Base-by-base conservation (phyloP, 2,113 vertebrate species). In the Gnathonemus echidnorhynchus region DNA sequence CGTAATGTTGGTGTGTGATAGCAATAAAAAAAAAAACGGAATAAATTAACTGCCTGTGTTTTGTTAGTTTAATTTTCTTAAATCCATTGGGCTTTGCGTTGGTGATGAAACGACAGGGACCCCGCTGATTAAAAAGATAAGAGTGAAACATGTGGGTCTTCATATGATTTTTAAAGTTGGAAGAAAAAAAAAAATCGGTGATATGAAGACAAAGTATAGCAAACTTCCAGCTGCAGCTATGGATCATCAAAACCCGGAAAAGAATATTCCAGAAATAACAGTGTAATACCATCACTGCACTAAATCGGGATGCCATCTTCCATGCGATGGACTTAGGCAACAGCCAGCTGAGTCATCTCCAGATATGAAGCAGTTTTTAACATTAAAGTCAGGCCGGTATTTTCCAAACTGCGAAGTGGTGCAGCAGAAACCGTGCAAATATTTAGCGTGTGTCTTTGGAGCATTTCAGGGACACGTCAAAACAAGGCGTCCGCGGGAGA, bases 351-450 rank as follows among this genome's bases (percentile, higher is more conserved):
- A 42, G 39, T 45, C 62, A 62, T 46, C 89, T 62, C 50, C 39
- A 10, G 35, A 46, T 45, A 21, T 7, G 39, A 46, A 46, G 39
- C 11, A 5, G 87, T 8, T 49, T 62, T 53, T 39, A 19, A 15
- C 2, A 5, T 52, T 24, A 46, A 45, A 31, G 27, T 15, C 5
- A 15, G 50, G 42, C 39, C 10, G 15, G 58, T 42, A 19, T 62
- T 56, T 56, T 89, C 74, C 31, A 1, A 15, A 24, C 24, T 86
- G 19, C 39, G 35, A 85, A 21, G 15, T n/a, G 35, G 21, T 86
- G 89, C 45, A 52, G 62, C 89, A 86, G 89, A 86, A 89, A 84
- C 27, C 15, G 58, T 6, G 58, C 3, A 48, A 86, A 89, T 89
- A 89, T 56, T 84, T 39, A 56, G 52, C 21, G 24, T 5, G 27